Percentiles rank a stretch among this genome's conserved stretches.
Conservation (phyloP, 23 tunicate species). For the Styela clava region DNA sequence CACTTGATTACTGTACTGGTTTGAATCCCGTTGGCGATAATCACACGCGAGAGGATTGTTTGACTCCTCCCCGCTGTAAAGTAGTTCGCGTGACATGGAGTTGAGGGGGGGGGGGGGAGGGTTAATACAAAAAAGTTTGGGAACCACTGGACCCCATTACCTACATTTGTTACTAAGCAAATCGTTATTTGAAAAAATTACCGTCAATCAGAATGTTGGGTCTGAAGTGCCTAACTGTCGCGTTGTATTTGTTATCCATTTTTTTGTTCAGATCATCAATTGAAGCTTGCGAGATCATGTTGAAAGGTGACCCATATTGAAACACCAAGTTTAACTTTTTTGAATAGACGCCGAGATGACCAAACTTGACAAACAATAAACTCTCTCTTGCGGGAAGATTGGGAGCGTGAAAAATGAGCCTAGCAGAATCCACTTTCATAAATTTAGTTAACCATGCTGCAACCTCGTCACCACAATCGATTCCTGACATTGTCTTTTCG, state of each 20-base stretch:
- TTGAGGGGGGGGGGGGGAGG: no score
- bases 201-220: no score
- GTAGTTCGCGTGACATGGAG: no score
- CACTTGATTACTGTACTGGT: no score
- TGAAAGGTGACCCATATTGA: constrained; percentile 58
- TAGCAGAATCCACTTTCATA: constrained; percentile 6
- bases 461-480: constrained; percentile 73
- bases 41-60: no score
- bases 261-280: constrained; percentile 36
- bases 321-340: background rate
- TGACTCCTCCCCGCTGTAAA: no score
- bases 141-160: no score
- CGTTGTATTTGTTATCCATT: constrained; percentile 7
- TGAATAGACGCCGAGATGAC: background rate
- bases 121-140: no score
- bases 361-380: background rate
- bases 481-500: constrained; percentile 41
- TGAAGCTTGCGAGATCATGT: constrained; percentile 63
- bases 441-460: constrained; percentile 40
- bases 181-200: no score
- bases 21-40: no score
- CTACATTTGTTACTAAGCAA: no score
- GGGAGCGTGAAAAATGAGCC: constrained; percentile 42
- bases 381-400: background rate
- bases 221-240: constrained; percentile 37